A percentile compares a stretch with the other conserved stretches of the same genome.
Evolutionary conservation across 2,113 vertebrate species (phyloP).

Genomic region (Vombatus ursinus): DNA sequence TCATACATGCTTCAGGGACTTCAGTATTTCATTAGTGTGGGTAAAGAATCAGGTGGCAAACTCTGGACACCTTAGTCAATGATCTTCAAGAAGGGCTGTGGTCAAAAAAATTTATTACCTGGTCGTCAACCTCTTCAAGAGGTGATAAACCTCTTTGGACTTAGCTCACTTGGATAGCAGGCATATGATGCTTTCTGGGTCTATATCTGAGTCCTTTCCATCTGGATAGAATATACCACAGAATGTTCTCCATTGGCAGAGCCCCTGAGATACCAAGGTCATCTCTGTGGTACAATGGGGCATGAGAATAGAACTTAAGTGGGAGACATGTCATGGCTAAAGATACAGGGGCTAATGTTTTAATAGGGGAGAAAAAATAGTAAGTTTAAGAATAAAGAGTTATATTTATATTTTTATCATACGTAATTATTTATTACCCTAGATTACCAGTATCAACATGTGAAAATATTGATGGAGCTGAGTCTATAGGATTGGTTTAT

Average conservation of each 20-base stretch:
- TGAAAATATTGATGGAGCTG: too few species aligned
- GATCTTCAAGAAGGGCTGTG: neutral
- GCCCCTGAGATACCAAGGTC: neutral
- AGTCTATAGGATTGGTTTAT: neutral
- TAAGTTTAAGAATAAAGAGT: neutral
- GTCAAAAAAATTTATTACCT: neutral
- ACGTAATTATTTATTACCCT: neutral
- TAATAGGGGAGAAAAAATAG: neutral
- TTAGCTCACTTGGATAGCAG: neutral
- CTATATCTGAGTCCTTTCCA: neutral
- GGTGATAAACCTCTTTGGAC: neutral
- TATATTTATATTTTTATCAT: constrained; percentile 24
- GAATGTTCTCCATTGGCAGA: neutral
- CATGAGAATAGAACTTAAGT: neutral
- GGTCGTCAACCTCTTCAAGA: neutral
- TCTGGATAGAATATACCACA: neutral
- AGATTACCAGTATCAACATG: too few species aligned
- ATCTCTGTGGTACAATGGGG: neutral
- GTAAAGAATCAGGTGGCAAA: neutral
- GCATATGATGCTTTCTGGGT: neutral
- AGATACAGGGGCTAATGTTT: neutral
- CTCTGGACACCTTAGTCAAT: neutral
- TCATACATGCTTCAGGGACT: neutral
- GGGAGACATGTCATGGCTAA: neutral
- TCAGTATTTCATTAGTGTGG: neutral